Evolutionary conservation across 1,140 invertebrate species (phyloP), one percentile per base, ranked within the genome.

Genomic region (Amphibalanus amphitrite): DNA sequence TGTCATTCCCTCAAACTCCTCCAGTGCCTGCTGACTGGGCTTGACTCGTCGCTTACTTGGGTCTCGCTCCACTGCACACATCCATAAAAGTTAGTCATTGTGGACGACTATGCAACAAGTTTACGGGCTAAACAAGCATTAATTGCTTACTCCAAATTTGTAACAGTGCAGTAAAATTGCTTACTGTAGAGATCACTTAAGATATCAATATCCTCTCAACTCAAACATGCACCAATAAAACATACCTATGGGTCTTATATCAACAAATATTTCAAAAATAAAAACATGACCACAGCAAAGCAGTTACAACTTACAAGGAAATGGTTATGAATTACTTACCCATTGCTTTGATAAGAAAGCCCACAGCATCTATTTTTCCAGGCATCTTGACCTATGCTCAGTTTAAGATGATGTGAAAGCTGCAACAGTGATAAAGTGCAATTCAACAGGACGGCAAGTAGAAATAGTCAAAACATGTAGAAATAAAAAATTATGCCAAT

Each of bases 31-130:
- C 73, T 82, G 78, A 0, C 83, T 82, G 15, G 83, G 83, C 77
- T 93, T 94, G 0, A 95, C 90, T 78, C 87, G 85, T 70, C 92
- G 82, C 79, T 94, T 94, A 47, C 89, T 90, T 0, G 89, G 89
- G 80, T 91, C 90, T 77, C 92, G 82, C 77, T 89, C 88, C 78
- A 90, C 90, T 92, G 79, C 47, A 59, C 6, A 38, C 38, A 38
- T 17, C 38, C 38, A 38, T 8, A 6, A 8, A 8, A 17, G 38
- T 17, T 17, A 38, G 38, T 17, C 38, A 17, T 17, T 38, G 38
- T 6, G 38, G 6, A 6, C 38, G 38, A 38, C 6, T 17, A 38
- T 6, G 6, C 38, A 6, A 38, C 17, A 17, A 17, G 6, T 17
- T 8, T 6, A 8, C 38, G 38, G 67, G 33, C 17, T 8, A 23